These are phyloP conservation scores for Porites evermanni DNA, from an alignment of 92 coral and sea anemone genomes.

Conservation along the genomic window DNA sequence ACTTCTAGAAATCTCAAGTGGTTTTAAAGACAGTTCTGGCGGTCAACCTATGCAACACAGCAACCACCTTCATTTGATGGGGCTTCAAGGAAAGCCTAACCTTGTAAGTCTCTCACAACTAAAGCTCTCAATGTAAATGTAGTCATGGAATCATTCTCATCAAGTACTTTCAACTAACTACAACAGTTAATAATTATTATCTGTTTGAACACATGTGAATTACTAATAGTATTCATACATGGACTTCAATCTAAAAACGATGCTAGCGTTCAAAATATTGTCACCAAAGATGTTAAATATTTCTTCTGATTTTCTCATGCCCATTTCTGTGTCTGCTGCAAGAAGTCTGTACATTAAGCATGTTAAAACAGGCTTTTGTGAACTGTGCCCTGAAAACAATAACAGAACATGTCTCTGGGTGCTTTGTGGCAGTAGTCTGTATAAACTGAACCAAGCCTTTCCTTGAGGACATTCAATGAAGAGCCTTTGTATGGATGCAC, in stretches of 20 bases:
- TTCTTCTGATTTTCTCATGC: not conserved
- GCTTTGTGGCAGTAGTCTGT: conserved; percentile 5
- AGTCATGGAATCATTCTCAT: too few species aligned
- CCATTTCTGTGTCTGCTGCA: not conserved
- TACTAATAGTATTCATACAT: not conserved
- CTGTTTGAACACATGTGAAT: not conserved
- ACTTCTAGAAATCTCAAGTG: too few species aligned
- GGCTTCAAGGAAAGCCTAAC: too few species aligned
- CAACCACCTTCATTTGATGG: too few species aligned
- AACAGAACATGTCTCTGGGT: not conserved
- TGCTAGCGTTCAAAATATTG: conserved; percentile 18
- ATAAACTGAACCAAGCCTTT: conserved; percentile 21
- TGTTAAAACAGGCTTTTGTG: not conserved
- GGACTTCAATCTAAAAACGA: not conserved
- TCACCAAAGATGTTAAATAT: conserved; percentile 41
- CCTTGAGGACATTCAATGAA: conserved; percentile 16
- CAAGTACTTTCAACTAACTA: too few species aligned
- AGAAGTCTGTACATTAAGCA: not conserved
- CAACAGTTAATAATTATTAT: not conserved
- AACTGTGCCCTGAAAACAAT: conserved; percentile 12
- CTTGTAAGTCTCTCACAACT: too few species aligned
- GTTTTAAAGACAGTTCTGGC: too few species aligned
- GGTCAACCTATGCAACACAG: too few species aligned
- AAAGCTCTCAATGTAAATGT: too few species aligned
- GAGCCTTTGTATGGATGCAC: not conserved